These are phyloP conservation scores for Trachelus troglodyta DNA, from an alignment of 2,888 invertebrate species.

Conservation along the genomic window DNA sequence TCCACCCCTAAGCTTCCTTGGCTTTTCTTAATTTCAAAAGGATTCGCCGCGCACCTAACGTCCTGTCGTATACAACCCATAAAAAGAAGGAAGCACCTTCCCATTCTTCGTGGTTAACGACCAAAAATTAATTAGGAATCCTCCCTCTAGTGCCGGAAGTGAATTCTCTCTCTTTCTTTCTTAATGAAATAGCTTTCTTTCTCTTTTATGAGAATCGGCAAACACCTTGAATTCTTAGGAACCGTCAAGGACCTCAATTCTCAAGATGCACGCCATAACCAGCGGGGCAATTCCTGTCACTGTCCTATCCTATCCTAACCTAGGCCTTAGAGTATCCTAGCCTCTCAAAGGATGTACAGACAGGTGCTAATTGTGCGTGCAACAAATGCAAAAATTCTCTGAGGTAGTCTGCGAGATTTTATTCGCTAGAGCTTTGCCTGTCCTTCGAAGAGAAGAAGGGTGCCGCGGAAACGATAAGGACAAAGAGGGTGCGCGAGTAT, in stretches of 20 bases:
- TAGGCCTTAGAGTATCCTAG: background rate
- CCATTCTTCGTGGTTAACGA: background rate
- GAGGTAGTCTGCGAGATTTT: background rate
- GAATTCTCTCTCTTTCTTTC: background rate
- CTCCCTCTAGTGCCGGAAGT: background rate
- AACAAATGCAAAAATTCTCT: background rate
- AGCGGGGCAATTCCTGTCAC: background rate
- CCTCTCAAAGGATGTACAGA: background rate
- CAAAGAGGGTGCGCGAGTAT: background rate
- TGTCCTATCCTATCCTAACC: background rate
- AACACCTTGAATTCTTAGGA: background rate
- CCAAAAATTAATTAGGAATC: background rate
- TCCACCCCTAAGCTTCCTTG: constrained; percentile 23
- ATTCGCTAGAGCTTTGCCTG: background rate
- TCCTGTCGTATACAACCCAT: constrained; percentile 1
- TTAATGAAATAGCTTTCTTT: background rate
- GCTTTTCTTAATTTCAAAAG: constrained; percentile 19
- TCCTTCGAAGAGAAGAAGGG: background rate
- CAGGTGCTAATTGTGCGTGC: background rate
- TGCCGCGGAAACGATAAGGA: background rate
- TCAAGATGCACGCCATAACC: background rate
- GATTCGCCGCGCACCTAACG: background rate
- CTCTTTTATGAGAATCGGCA: background rate
- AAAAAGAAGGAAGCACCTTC: background rate
- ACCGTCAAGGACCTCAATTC: no score